phyloP scores from a whole-genome alignment of 2,888 invertebrate genomes.

The Bellardia pandia region DNA sequence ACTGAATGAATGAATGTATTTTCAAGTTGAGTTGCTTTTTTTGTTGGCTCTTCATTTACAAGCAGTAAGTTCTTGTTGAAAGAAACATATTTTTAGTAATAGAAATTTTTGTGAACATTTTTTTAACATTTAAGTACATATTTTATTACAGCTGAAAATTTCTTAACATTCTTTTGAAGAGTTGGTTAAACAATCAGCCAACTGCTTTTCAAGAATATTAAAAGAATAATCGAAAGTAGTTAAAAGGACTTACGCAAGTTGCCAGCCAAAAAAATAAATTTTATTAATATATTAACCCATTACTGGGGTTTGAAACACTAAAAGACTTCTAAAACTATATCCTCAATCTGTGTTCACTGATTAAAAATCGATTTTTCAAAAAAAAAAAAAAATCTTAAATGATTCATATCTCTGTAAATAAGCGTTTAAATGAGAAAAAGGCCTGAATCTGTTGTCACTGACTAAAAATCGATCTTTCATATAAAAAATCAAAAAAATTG shows the following conservation, averaged over 20 bases:
- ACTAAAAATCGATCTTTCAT: too few relatives aligned
- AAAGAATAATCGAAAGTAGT: background rate
- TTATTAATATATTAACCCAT: too few relatives aligned
- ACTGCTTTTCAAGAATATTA: background rate
- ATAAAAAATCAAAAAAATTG: too few relatives aligned
- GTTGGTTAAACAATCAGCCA: slow-evolving; percentile 9
- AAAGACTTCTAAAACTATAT: too few relatives aligned
- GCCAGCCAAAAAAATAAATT: too few relatives aligned
- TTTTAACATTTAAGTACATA: background rate
- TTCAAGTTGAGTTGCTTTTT: slow-evolving; percentile 55
- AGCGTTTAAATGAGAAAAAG: too few relatives aligned
- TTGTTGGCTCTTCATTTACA: slow-evolving; percentile 21
- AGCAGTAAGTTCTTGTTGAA: background rate
- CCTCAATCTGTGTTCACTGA: too few relatives aligned
- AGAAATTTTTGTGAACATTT: background rate
- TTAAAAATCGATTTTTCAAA: background rate
- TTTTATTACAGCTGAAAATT: background rate
- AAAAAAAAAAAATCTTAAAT: background rate
- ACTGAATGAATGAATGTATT: slow-evolving; percentile 18
- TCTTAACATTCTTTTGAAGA: background rate
- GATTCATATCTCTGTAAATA: too few relatives aligned
- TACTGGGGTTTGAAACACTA: too few relatives aligned
- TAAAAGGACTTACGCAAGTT: background rate
- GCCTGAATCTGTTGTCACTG: too few relatives aligned
- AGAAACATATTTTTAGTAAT: background rate